These are phyloP conservation scores for Arnoldichthys spilopterus DNA, from an alignment of 2,797 vertebrate species.

Conservation along the genomic window DNA sequence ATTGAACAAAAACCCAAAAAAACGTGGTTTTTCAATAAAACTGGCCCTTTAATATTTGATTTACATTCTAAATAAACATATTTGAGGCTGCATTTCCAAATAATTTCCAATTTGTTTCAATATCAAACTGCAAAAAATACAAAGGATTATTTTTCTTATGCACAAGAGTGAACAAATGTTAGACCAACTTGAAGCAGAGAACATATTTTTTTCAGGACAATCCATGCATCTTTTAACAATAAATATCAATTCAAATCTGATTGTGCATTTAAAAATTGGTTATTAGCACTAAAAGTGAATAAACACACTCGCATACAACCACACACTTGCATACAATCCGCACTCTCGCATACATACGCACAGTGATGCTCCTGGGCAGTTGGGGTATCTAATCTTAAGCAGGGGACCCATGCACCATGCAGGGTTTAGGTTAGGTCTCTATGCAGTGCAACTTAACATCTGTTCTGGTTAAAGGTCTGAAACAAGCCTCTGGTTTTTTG, in stretches of 20 bases:
- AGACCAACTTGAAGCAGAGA: too few relatives aligned
- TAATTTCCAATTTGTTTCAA: too few relatives aligned
- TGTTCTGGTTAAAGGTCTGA: not conserved
- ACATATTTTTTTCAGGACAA: too few relatives aligned
- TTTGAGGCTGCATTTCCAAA: too few relatives aligned
- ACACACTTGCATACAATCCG: constrained; percentile 6
- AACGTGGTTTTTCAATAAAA: too few relatives aligned
- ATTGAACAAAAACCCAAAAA: too few relatives aligned
- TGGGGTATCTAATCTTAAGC: constrained; percentile 20
- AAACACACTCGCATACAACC: not conserved
- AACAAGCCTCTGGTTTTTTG: not conserved
- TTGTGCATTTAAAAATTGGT: constrained; percentile 41
- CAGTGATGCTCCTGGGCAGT: not conserved
- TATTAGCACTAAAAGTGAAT: not conserved
- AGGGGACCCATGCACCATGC: constrained; percentile 30
- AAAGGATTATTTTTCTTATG: too few relatives aligned
- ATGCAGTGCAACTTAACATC: not conserved
- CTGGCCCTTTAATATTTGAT: too few relatives aligned
- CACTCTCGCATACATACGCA: constrained; percentile 11
- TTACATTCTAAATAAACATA: too few relatives aligned
- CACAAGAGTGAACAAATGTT: too few relatives aligned
- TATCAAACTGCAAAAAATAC: too few relatives aligned
- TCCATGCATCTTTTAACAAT: not conserved
- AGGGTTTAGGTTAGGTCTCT: constrained; percentile 9
- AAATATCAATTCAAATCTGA: not conserved